Evolutionary conservation across 2,888 invertebrate species (phyloP).

Genomic region (Limnephilus marmoratus): DNA sequence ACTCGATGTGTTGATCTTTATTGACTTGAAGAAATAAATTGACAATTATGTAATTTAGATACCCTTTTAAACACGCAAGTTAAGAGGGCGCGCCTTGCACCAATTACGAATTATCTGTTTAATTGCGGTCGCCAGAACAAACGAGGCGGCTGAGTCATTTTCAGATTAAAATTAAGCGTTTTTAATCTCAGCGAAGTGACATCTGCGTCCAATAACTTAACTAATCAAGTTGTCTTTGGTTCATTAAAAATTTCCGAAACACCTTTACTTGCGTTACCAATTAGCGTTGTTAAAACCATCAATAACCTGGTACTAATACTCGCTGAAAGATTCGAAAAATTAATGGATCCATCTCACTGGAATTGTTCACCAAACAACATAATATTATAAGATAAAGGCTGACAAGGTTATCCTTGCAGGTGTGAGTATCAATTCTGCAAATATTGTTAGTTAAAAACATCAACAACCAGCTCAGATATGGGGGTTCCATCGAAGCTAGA

Average conservation of each 20-base stretch:
- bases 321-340: too few species aligned
- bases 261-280: background rate
- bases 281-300: too few species aligned
- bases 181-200: too few species aligned
- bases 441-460: too few species aligned
- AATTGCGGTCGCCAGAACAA: background rate
- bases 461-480: too few species aligned
- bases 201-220: background rate
- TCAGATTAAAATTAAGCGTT: background rate
- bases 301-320: too few species aligned
- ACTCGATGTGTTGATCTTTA: background rate
- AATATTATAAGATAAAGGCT: too few species aligned
- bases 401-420: too few species aligned
- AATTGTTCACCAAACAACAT: too few species aligned
- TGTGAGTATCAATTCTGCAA: too few species aligned
- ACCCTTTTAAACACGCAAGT: background rate
- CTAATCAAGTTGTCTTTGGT: background rate
- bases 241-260: background rate
- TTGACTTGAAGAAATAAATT: background rate
- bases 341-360: too few species aligned
- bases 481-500: too few species aligned
- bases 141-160: background rate
- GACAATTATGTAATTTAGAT: background rate
- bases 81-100: conserved; percentile 4
- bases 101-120: background rate